A percentile compares a stretch with the other conserved stretches of the same genome.
Conservation (phyloP, 2,797 vertebrate genomes). For the Hippopotamyrus pictus region DNA sequence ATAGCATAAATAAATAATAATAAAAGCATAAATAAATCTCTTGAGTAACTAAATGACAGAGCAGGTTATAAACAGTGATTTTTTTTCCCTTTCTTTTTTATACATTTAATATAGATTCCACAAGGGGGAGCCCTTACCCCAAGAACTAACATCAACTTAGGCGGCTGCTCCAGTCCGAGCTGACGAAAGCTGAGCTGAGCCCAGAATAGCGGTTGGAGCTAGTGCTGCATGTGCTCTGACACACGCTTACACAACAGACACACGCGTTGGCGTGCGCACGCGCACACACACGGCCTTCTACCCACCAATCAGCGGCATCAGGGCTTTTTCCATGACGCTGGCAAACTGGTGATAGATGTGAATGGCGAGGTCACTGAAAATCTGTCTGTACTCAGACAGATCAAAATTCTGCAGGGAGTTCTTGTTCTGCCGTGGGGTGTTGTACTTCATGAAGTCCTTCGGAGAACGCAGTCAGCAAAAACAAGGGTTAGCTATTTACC, state of each 20-base stretch:
- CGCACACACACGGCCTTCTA: not conserved
- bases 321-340: constrained; percentile 73
- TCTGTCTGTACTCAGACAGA: constrained; percentile 88
- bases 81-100: not conserved
- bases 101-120: not conserved
- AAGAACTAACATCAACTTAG: not conserved
- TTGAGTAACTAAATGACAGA: not conserved
- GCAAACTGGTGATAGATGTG: constrained; percentile 86
- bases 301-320: constrained; percentile 75
- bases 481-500: not conserved
- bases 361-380: constrained; percentile 93
- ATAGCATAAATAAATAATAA: no score
- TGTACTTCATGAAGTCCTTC: constrained; percentile 85
- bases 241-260: not conserved
- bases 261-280: not conserved
- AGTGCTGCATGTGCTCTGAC: not conserved
- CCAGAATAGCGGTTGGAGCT: not conserved
- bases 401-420: constrained; percentile 92
- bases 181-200: not conserved
- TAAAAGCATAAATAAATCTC: not conserved
- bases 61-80: not conserved
- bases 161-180: not conserved
- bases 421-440: constrained; percentile 77
- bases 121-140: not conserved
- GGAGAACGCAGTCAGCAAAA: not conserved